Conservation (phyloP, 1,140 invertebrate genomes). For the Cydia splendana region DNA sequence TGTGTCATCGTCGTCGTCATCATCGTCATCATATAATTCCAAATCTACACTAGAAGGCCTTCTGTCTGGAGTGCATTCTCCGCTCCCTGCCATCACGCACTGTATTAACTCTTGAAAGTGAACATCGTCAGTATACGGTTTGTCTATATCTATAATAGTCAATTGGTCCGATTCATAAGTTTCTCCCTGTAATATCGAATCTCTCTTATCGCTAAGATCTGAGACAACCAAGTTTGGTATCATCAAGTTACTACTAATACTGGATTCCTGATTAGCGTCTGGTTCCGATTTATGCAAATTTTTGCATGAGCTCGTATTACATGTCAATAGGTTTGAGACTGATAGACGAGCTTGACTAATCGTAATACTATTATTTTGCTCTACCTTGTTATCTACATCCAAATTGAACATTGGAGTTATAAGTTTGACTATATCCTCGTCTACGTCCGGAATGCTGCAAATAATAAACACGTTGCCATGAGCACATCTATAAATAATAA, state of each 20-base stretch:
- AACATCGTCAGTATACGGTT: slow-evolving; percentile 72
- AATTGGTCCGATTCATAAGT: slow-evolving; percentile 81
- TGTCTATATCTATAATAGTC: slow-evolving; percentile 83
- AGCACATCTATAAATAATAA: slow-evolving; percentile 31
- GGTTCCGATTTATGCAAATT: slow-evolving; percentile 70
- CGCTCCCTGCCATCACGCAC: slow-evolving; percentile 55
- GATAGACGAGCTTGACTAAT: slow-evolving; percentile 67
- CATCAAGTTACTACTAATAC: slow-evolving; percentile 72
- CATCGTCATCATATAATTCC: slow-evolving; percentile 56
- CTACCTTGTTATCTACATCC: slow-evolving; percentile 59
- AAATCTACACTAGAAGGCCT: slow-evolving; percentile 70
- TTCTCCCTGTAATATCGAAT: slow-evolving; percentile 74
- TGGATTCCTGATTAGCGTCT: slow-evolving; percentile 54
- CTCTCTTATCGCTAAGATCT: slow-evolving; percentile 71
- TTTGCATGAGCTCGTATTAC: slow-evolving; percentile 74
- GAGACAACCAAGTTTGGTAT: slow-evolving; percentile 78
- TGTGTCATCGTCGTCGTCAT: slow-evolving; percentile 37
- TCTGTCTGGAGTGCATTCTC: slow-evolving; percentile 66
- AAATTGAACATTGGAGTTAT: slow-evolving; percentile 59
- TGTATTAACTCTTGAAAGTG: slow-evolving; percentile 64
- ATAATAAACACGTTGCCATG: slow-evolving; percentile 3
- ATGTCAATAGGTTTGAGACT: slow-evolving; percentile 71
- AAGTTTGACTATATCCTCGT: slow-evolving; percentile 78
- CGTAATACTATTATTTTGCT: slow-evolving; percentile 57
- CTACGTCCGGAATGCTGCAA: slow-evolving; percentile 78